Base-by-base conservation (phyloP, 2,113 vertebrate genomes). In the Tringa solitaria region DNA sequence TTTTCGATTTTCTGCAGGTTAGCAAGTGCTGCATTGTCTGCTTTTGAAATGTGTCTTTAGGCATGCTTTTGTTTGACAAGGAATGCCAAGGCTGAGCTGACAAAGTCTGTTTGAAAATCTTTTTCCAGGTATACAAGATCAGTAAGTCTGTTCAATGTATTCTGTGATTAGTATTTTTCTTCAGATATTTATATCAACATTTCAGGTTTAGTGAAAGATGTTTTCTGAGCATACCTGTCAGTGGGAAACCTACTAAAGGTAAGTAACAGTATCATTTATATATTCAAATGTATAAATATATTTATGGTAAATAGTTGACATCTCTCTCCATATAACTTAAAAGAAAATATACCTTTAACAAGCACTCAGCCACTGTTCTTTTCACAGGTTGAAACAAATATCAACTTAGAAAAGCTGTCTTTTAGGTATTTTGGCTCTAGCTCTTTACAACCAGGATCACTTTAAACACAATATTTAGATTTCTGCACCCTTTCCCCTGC, bases 131-230 rank as follows among this genome's bases (percentile, higher is more conserved):
- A 98, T 98, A 97, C 98, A 98, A 97, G 98, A 99, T 99, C 99
- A 99, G 99, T 98, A 98, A 98, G 98, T 97, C 98, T 98, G 98
- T 98, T 98, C 98, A 98, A 98, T 98, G 98, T 98, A 98, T 98
- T 98, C 98, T 99, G 98, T 99, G 99, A 99, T 99, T 99, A 99
- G 98, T 99, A 99, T 99, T 98, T 98, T 99, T 98, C 97, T 98
- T 99, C 98, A 99, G 99, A 99, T 99, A 99, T 98, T 99, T 99
- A 99, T 99, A 99, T 99, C 99, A 99, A 98, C 98, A 98, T 99
- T 98, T 98, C 98, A 98, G 98, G 98, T 98, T 98, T 98, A 95
- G 97, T 98, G 97, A 98, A 98, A 98, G 98, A 98, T 97, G 98
- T 98, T 98, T 98, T 96, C 96, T 93, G 96, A 98, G 96, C 94